These are phyloP conservation scores for Brachypterus glaber DNA, from an alignment of 2,888 invertebrate genomes.

Conservation along the genomic window DNA sequence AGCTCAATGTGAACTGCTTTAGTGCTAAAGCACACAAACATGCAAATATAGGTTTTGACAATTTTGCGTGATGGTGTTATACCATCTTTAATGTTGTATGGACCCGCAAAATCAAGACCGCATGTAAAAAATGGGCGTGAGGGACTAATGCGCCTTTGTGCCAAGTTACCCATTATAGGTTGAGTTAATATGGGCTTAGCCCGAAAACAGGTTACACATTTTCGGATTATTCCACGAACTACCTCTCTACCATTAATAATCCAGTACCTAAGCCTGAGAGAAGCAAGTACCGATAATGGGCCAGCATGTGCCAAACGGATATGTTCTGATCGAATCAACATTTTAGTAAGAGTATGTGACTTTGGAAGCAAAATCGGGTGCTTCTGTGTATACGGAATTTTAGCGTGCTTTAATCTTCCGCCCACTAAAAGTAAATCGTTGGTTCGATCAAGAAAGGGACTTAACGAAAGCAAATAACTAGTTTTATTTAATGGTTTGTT, in stretches of 20 bases:
- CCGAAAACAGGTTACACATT: constrained; percentile 16
- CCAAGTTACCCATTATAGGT: constrained; percentile 16
- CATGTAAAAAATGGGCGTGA: constrained; percentile 15
- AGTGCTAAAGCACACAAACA: constrained; percentile 16
- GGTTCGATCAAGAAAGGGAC: constrained; percentile 17
- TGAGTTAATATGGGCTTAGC: constrained; percentile 11
- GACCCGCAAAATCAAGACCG: constrained; percentile 21
- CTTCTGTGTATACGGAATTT: constrained; percentile 14
- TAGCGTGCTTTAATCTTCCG: constrained; percentile 13
- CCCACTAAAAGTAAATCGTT: constrained; percentile 14
- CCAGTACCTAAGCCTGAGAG: constrained; percentile 17
- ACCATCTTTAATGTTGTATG: constrained; percentile 15
- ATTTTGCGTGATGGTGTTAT: constrained; percentile 7
- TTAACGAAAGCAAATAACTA: constrained; percentile 9
- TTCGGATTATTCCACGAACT: constrained; percentile 13
- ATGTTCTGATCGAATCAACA: constrained; percentile 12
- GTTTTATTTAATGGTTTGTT: background rate
- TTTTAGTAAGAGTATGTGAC: constrained; percentile 10
- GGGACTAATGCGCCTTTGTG: constrained; percentile 10
- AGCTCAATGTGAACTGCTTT: constrained; percentile 17
- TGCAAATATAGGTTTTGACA: constrained; percentile 13
- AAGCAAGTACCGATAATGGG: constrained; percentile 15
- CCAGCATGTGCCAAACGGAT: constrained; percentile 15
- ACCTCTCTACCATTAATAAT: constrained; percentile 13
- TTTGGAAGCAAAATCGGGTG: constrained; percentile 16